phyloP scores from a whole-genome alignment of 2,888 invertebrate species.

The Leptinotarsa peninsularis region DNA sequence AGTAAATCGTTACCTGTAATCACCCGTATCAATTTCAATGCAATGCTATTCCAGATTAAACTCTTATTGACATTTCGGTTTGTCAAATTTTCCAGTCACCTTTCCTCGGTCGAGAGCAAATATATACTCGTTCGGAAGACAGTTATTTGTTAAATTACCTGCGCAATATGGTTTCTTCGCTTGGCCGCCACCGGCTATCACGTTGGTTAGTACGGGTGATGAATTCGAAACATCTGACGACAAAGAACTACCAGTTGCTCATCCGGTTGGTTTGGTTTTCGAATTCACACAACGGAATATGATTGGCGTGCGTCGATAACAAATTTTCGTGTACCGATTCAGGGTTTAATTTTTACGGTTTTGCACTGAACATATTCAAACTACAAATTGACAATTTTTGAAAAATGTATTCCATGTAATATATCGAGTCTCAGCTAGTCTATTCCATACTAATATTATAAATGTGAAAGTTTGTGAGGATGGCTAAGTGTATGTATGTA shows the following conservation, averaged over 20 bases:
- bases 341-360: no score
- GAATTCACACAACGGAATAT: no score
- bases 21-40: conserved; percentile 8
- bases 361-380: no score
- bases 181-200: conserved; percentile 45
- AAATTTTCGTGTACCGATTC: no score
- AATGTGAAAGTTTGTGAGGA: no score
- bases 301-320: no score
- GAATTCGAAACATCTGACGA: neutral
- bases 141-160: conserved; percentile 64
- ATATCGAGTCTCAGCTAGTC: no score
- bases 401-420: no score
- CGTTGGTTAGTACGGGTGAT: conserved; percentile 31
- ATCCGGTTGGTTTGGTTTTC: no score
- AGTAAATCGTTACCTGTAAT: neutral
- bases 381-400: no score
- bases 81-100: conserved; percentile 39
- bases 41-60: conserved; percentile 23
- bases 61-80: conserved; percentile 34
- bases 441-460: no score
- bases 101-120: conserved; percentile 48
- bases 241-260: neutral
- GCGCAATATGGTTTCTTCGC: conserved; percentile 60
- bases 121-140: conserved; percentile 57
- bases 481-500: no score